These are phyloP conservation scores for Acridotheres tristis DNA, from an alignment of 2,797 vertebrate species.

Conservation along the genomic window DNA sequence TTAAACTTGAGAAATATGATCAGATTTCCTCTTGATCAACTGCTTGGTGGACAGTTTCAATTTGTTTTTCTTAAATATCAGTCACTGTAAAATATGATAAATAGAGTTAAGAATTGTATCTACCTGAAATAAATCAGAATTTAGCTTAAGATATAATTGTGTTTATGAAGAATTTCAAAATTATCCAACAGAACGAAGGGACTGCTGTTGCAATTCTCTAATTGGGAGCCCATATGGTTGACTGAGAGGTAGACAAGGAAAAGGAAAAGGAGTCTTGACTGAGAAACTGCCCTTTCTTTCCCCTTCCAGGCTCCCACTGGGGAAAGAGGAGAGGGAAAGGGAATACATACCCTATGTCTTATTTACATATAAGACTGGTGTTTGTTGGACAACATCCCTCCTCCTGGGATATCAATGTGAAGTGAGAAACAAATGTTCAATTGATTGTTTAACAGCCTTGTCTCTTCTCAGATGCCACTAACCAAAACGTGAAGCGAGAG, in stretches of 20 bases:
- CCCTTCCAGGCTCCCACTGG: not conserved
- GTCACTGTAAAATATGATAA: not conserved
- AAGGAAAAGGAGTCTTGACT: not conserved
- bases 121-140: not conserved
- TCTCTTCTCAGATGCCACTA: not conserved
- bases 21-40: not conserved
- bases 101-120: not conserved
- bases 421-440: conserved; percentile 40
- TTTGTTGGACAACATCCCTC: not conserved
- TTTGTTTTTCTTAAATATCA: not conserved
- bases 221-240: not conserved
- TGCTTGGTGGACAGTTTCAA: not conserved
- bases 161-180: not conserved
- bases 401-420: conserved; percentile 28
- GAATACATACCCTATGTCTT: not conserved
- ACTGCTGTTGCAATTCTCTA: not conserved
- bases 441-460: conserved; percentile 26
- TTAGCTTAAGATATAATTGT: not conserved
- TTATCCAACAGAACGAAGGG: not conserved
- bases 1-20: not conserved
- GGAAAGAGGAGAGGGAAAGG: not conserved
- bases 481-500: not conserved
- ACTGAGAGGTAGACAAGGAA: not conserved
- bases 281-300: conserved; percentile 7
- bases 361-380: conserved; percentile 14